Base-by-base conservation (phyloP, 2,113 vertebrate genomes). In the Micromys minutus region DNA sequence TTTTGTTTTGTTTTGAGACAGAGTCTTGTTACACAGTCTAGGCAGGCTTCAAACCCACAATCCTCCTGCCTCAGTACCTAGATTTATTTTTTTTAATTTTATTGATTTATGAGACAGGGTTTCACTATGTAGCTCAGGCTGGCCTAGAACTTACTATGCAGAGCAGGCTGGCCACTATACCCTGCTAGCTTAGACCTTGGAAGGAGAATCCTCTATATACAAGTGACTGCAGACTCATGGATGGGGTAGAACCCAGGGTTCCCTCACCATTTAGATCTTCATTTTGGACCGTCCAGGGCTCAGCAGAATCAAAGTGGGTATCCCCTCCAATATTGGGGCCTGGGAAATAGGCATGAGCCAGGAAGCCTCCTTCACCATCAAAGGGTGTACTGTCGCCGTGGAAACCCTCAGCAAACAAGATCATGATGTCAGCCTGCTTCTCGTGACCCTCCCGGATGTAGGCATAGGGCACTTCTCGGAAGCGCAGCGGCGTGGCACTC, bases 301-400 rank as follows among this genome's bases (percentile, higher is more conserved):
- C 99, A 0, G 99, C 99, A 0, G 98, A 98, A 67, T 99, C 99
- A 92, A 99, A 99, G 98, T 99, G 99, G 0, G 99, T 99, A 97
- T 99, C 99, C 0, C 99, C 99, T 0, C 99, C 99, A 1, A 99
- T 99, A 87, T 98, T 99, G 13, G 98, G 97, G 5, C 99, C 99
- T 0, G 99, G 99, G 97, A 99, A 99, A 95, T 99, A 99, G 45
- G 99, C 99, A 0, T 99, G 99, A 11, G 99, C 99, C 96, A 99
- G 96, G 97, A 99, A 99, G 50, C 99, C 99, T 0, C 99, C 99
- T 81, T 99, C 99, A 0, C 99, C 99, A 0, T 99, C 99, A 1
- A 99, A 99, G 1, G 99, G 99, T 0, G 99, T 99, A 98, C 99
- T 99, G 98, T 99, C 99, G 0, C 99, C 99, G 0, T 99, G 99